phyloP scores from a whole-genome alignment of 2,888 invertebrate species.

The Catotricha subobsoleta region DNA sequence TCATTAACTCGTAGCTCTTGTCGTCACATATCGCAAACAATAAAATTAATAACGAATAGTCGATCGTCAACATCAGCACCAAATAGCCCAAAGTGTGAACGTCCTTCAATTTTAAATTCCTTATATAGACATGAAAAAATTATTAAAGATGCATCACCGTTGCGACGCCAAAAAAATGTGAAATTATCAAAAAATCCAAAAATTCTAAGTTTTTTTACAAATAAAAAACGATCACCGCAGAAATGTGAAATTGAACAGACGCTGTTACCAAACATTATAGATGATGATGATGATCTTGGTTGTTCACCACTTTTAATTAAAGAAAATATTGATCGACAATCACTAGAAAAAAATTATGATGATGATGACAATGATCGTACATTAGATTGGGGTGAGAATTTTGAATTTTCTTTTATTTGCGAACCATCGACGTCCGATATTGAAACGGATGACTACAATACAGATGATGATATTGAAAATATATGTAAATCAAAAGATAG shows the following conservation, averaged over 20 bases:
- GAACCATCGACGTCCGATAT: slow-evolving; percentile 10
- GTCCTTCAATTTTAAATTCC: neutral
- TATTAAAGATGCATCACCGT: neutral
- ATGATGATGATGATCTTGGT: slow-evolving; percentile 1
- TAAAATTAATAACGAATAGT: neutral
- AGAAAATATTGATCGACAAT: neutral
- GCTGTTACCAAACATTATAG: neutral
- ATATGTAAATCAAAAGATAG: neutral
- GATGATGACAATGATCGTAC: neutral
- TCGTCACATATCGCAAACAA: neutral
- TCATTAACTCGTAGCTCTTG: neutral
- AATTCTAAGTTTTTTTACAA: neutral
- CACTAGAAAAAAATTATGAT: neutral
- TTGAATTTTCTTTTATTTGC: slow-evolving; percentile 10
- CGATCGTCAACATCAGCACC: neutral
- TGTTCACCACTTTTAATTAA: slow-evolving; percentile 3
- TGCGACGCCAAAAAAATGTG: slow-evolving; percentile 1
- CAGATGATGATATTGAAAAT: slow-evolving; percentile 16
- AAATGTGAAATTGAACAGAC: neutral
- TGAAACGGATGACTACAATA: slow-evolving; percentile 21
- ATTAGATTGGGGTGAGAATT: slow-evolving; percentile 7
- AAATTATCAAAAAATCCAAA: slow-evolving; percentile 1
- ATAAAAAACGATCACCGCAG: neutral
- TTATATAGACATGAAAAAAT: neutral
- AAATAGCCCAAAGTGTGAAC: slow-evolving; percentile 1